These are phyloP conservation scores for Astreopora myriophthalma DNA, from an alignment of 64 coral and sea anemone genomes.

Conservation along the genomic window DNA sequence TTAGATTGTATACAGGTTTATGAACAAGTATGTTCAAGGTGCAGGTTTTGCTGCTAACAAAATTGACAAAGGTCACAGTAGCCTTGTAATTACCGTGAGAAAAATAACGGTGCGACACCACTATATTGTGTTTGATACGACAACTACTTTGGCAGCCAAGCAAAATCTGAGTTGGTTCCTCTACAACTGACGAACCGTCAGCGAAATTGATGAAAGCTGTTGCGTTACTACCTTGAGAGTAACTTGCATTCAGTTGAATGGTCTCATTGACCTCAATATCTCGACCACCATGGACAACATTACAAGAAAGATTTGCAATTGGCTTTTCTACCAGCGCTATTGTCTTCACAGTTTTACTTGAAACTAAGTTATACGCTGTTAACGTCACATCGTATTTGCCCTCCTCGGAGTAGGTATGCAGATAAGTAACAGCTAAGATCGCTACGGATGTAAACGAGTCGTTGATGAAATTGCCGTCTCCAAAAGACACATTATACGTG, in stretches of 20 bases:
- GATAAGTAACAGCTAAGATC: neutral
- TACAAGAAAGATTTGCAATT: slow-evolving; percentile 15
- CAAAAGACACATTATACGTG: slow-evolving; percentile 28
- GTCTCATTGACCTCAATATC: slow-evolving; percentile 95
- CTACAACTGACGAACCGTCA: neutral
- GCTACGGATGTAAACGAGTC: neutral
- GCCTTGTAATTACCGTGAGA: slow-evolving; percentile 1
- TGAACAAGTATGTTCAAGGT: slow-evolving; percentile 41
- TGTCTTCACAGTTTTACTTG: neutral
- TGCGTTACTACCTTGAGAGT: slow-evolving; percentile 54
- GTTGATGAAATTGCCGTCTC: slow-evolving; percentile 17
- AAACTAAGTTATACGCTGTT: slow-evolving; percentile 28
- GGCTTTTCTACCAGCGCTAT: slow-evolving; percentile 43
- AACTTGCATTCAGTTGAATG: slow-evolving; percentile 22
- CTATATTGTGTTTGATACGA: neutral
- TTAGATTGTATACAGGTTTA: slow-evolving; percentile 73
- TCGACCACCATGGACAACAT: slow-evolving; percentile 19
- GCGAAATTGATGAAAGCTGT: slow-evolving; percentile 28
- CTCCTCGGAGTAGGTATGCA: neutral
- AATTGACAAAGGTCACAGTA: slow-evolving; percentile 66
- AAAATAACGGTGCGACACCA: slow-evolving; percentile 11
- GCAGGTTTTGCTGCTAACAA: slow-evolving; percentile 43
- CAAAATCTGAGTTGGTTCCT: neutral
- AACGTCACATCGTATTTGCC: slow-evolving; percentile 24
- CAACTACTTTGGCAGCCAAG: neutral